Conservation (phyloP, 2,113 vertebrate species). For the Eleginops maclovinus region DNA sequence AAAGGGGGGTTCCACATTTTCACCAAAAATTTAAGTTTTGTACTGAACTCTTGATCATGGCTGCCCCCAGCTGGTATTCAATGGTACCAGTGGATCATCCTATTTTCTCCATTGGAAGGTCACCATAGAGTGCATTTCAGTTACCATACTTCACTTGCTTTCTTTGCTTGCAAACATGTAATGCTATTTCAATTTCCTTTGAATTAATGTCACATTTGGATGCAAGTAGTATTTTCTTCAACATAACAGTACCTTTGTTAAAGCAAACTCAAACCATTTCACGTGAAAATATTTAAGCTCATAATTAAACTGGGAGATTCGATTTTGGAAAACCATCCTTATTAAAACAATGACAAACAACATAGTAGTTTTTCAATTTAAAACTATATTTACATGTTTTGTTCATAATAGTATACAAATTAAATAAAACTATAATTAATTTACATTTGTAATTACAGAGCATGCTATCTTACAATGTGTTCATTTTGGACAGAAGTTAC, state of each 20-base stretch:
- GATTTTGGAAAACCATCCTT: background rate
- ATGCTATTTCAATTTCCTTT: background rate
- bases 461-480: background rate
- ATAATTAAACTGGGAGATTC: background rate
- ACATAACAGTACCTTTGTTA: too few relatives aligned
- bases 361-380: background rate
- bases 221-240: background rate
- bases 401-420: slow-evolving; percentile 2
- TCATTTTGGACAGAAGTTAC: background rate
- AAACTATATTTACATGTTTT: slow-evolving; percentile 26
- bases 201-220: background rate
- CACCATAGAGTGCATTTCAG: too few relatives aligned
- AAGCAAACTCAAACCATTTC: background rate
- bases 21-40: background rate
- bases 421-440: background rate
- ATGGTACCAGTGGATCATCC: background rate
- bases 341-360: background rate
- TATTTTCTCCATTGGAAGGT: too few relatives aligned
- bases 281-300: background rate
- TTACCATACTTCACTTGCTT: background rate
- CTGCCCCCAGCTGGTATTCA: background rate
- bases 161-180: background rate
- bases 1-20: background rate
- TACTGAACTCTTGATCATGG: background rate
- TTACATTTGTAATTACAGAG: slow-evolving; percentile 4